These are phyloP conservation scores for Diplodus sargus DNA, from an alignment of 2,797 vertebrate genomes.

Conservation along the genomic window DNA sequence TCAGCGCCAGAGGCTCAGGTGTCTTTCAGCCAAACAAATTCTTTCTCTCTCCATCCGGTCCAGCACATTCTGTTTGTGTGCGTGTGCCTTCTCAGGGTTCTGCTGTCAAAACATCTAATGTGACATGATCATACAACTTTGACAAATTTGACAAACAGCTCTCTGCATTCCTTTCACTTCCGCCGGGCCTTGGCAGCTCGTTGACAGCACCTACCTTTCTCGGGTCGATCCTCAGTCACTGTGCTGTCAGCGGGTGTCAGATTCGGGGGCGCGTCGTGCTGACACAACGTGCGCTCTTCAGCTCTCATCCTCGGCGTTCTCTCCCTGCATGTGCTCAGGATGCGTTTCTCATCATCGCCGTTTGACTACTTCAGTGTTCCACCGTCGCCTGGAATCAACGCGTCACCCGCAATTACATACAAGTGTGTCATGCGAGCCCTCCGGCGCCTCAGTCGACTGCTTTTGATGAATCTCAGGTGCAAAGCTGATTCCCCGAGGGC, in stretches of 20 bases:
- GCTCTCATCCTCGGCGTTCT: slow-evolving; percentile 11
- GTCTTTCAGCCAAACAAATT: slow-evolving; percentile 1
- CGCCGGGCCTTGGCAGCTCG: not conserved
- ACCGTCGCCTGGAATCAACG: slow-evolving; percentile 9
- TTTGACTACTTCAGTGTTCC: not conserved
- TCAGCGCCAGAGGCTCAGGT: not conserved
- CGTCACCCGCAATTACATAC: slow-evolving; percentile 3
- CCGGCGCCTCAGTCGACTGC: not conserved
- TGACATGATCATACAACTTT: slow-evolving; percentile 9
- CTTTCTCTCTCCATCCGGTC: not conserved
- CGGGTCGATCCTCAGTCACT: not conserved
- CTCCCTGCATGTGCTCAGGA: not conserved
- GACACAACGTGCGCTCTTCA: not conserved
- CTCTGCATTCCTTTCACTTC: not conserved
- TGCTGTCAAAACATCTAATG: slow-evolving; percentile 10
- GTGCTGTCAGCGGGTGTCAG: slow-evolving; percentile 24
- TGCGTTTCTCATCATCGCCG: slow-evolving; percentile 2
- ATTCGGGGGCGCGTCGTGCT: not conserved
- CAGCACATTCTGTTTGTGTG: not conserved
- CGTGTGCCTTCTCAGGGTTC: not conserved
- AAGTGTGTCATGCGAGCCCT: not conserved
- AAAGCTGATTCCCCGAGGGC: not conserved
- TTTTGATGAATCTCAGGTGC: slow-evolving; percentile 9
- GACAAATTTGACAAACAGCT: slow-evolving; percentile 18
- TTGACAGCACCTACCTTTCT: slow-evolving; percentile 32